These are phyloP conservation scores for Melanaphis sacchari DNA, from an alignment of 1,140 invertebrate genomes.

Conservation along the genomic window DNA sequence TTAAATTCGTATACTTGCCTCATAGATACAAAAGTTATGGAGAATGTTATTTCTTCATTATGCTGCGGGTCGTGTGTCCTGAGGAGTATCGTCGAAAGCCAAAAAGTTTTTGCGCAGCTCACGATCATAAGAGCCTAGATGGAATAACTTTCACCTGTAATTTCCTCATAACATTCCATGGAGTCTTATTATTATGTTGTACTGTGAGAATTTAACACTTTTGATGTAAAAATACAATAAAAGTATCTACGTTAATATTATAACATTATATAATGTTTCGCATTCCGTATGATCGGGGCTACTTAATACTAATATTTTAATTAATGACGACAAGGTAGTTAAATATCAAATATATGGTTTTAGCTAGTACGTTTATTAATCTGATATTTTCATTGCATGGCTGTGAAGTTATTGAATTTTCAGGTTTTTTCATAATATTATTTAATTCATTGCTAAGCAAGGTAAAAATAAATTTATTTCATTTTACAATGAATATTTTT, in stretches of 20 bases:
- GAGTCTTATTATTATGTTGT: background rate
- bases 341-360: background rate
- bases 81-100: background rate
- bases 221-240: background rate
- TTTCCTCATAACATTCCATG: background rate
- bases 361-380: background rate
- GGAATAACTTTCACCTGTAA: background rate
- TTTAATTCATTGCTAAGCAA: background rate
- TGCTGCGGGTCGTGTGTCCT: background rate
- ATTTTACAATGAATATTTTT: background rate
- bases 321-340: background rate
- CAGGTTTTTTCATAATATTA: background rate
- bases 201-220: background rate
- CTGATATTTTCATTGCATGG: background rate
- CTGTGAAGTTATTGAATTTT: background rate
- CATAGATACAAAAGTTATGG: background rate
- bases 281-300: background rate
- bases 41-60: constrained; percentile 13
- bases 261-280: background rate
- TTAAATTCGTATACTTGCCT: background rate
- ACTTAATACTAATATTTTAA: too few species aligned
- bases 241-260: background rate
- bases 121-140: background rate
- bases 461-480: background rate
- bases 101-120: background rate